phyloP scores from a whole-genome alignment of 1,140 invertebrate genomes.

The Pachypsylla venusta region DNA sequence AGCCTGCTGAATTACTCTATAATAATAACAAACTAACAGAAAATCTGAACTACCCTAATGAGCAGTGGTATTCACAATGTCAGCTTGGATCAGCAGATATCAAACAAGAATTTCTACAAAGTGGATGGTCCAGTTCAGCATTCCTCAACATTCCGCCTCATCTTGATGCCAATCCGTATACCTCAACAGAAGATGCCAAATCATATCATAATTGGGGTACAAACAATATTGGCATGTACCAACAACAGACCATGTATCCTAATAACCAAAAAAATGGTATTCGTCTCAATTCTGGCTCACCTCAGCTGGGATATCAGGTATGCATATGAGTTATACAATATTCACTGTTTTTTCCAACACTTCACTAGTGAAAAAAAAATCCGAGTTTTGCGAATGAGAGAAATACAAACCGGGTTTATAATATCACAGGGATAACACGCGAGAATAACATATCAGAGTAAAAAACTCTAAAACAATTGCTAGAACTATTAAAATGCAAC shows the following conservation, averaged over 20 bases:
- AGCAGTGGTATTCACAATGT: neutral
- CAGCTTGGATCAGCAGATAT: neutral
- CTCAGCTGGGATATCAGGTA: slow-evolving; percentile 8
- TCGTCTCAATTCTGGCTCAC: slow-evolving; percentile 27
- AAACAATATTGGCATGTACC: slow-evolving; percentile 30
- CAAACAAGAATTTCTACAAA: neutral
- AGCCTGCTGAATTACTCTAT: neutral
- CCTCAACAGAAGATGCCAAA: neutral
- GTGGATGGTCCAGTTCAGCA: neutral
- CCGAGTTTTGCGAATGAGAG: no score
- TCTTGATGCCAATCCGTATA: neutral
- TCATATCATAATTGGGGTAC: slow-evolving; percentile 32
- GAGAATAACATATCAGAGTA: no score
- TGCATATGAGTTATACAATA: neutral
- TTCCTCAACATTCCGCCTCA: neutral
- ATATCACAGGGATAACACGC: no score
- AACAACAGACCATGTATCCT: slow-evolving; percentile 25
- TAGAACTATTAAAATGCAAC: no score
- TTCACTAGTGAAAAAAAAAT: no score
- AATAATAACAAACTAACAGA: slow-evolving; percentile 1
- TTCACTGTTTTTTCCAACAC: neutral
- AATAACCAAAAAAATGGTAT: slow-evolving; percentile 32
- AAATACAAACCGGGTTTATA: no score
- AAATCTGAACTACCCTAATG: neutral
- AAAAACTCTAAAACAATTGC: no score